These are phyloP conservation scores for Menura novaehollandiae DNA, from an alignment of 2,113 vertebrate genomes.

Conservation along the genomic window DNA sequence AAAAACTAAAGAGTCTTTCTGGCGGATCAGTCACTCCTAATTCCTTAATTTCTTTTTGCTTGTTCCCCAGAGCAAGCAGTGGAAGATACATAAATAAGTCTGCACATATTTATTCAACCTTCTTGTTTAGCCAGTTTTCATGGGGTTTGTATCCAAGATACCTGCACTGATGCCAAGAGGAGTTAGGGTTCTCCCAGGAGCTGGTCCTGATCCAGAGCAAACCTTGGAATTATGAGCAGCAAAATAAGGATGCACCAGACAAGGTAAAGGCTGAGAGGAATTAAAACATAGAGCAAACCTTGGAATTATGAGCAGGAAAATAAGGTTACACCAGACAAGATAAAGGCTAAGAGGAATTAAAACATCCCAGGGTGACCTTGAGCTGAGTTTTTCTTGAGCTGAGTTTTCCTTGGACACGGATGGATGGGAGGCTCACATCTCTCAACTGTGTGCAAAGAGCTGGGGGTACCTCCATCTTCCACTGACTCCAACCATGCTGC, in stretches of 20 bases:
- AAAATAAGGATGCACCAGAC: neutral
- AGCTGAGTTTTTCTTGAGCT: neutral
- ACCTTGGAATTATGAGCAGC: neutral
- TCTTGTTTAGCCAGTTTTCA: neutral
- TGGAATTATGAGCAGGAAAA: neutral
- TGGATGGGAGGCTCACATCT: fast-evolving
- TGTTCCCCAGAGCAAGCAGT: neutral
- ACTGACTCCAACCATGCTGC: fast-evolving
- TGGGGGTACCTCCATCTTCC: too few relatives aligned
- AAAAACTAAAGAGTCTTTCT: neutral
- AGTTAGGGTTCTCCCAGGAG: neutral
- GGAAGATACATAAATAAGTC: neutral
- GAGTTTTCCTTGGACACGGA: neutral
- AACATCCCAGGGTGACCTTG: neutral
- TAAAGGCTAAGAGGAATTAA: neutral
- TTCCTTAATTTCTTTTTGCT: constrained; percentile 4
- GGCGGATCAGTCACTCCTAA: neutral
- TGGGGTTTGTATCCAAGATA: neutral
- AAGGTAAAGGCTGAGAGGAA: neutral
- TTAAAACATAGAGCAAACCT: neutral
- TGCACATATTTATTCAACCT: neutral
- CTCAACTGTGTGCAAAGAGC: neutral
- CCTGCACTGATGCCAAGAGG: neutral
- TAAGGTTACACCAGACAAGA: neutral
- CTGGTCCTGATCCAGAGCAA: neutral